Conservation (phyloP, 2,113 vertebrate genomes). For the Nyctibius bracteatus region DNA sequence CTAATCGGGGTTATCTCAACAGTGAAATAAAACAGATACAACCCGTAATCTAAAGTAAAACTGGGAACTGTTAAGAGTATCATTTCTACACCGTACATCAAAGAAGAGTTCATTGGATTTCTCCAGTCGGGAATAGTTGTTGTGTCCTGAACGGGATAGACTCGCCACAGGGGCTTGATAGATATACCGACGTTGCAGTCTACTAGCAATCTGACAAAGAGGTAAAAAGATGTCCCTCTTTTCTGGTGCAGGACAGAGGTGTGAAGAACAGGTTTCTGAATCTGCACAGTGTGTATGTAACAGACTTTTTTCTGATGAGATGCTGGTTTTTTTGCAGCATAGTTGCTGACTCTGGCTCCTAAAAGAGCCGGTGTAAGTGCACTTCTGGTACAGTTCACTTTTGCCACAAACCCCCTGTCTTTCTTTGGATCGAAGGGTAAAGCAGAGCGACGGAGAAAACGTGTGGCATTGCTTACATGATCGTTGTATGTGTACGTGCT, state of each 20-base stretch:
- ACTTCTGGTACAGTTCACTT: not conserved
- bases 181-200: not conserved
- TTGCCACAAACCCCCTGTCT: not conserved
- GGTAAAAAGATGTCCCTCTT: not conserved
- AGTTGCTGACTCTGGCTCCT: not conserved
- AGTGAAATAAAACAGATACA: slow-evolving; percentile 59
- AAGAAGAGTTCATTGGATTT: not conserved
- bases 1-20: not conserved
- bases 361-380: not conserved
- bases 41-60: not conserved
- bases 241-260: not conserved
- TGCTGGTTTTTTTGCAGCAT: not conserved
- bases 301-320: not conserved
- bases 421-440: not conserved
- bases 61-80: not conserved
- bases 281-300: not conserved
- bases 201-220: not conserved
- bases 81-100: fast-evolving
- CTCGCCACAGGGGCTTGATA: not conserved
- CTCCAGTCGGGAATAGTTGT: not conserved
- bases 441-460: not conserved
- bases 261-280: not conserved
- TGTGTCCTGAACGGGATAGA: not conserved
- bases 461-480: not conserved
- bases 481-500: not conserved